phyloP scores from a whole-genome alignment of 2,797 vertebrate species.

The Clarias pachynema region DNA sequence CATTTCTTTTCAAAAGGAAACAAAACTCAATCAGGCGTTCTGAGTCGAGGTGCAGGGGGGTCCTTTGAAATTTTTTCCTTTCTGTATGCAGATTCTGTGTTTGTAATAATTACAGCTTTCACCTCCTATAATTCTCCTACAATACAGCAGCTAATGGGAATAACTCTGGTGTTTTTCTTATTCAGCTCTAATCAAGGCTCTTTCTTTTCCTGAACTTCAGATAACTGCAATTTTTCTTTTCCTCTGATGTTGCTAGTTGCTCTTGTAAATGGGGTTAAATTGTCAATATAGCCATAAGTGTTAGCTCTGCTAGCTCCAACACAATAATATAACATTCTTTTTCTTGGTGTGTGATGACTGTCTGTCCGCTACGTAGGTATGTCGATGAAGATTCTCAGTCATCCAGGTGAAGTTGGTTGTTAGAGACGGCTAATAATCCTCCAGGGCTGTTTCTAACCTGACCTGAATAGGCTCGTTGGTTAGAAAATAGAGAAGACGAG shows the following conservation, averaged over 20 bases:
- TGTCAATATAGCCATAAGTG: neutral
- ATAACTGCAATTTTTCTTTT: neutral
- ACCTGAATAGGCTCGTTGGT: too few relatives aligned
- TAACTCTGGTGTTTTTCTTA: slow-evolving; percentile 22
- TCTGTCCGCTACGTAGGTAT: neutral
- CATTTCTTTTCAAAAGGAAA: slow-evolving; percentile 4
- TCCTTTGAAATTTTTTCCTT: neutral
- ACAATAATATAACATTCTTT: neutral
- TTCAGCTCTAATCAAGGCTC: slow-evolving; percentile 18
- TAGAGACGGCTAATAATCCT: too few relatives aligned
- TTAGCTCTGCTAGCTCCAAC: neutral
- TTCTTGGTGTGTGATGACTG: neutral
- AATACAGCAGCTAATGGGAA: slow-evolving; percentile 36
- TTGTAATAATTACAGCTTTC: slow-evolving; percentile 41
- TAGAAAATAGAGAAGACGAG: too few relatives aligned
- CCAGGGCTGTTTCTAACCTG: too few relatives aligned
- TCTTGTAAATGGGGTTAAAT: neutral
- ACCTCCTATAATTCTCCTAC: slow-evolving; percentile 33
- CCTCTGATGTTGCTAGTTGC: neutral
- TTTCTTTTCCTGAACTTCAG: neutral
- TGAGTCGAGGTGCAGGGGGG: neutral
- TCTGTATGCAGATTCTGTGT: slow-evolving; percentile 15
- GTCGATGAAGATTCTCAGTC: too few relatives aligned
- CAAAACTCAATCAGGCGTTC: neutral
- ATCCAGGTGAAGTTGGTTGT: too few relatives aligned